Base-by-base conservation (phyloP, 2,797 vertebrate species). In the Pseudomugil tenellus region DNA sequence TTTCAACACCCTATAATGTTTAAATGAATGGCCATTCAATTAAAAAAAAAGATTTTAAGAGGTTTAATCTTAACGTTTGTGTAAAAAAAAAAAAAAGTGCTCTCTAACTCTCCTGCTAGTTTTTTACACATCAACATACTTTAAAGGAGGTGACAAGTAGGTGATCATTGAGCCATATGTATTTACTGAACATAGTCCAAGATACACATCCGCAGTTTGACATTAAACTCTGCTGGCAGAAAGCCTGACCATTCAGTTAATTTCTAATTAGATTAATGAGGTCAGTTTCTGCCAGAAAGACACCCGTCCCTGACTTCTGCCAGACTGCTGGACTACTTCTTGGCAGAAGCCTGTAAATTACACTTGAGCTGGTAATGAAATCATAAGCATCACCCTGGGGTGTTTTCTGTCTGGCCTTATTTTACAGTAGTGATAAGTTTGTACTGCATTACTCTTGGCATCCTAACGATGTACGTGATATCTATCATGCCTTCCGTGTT, bases 191-290 rank as follows among this genome's bases (percentile, higher is more conserved):
- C 16, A 17, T 37, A n/a, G 54, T 56, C 11, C n/a, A 35, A 66
- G 35, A 34, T 60, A n/a, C 16, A 53, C 55, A 65, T 23, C 67
- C 64, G 29, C 52, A 32, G 72, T 83, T 76, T 73, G 58, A 86
- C 70, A 52, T 63, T 68, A 75, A 81, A 71, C 60, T 66, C 54
- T 5, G 34, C 32, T 48, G 67, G 74, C 61, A 37, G 28, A n/a
- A 66, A 58, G 63, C 79, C 72, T 35, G 28, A 65, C 26, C 26
- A 19, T 78, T 84, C 57, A 28, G 65, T 60, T 72, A n/a, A 63
- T 69, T 76, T 67, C 51, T 81, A 67, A 84, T 86, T 77, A 55
- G 72, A 78, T 84, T 75, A 84, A 74, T 37, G 8, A 73, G 34
- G 41, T 53, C 66, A 13, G 31, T 63, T 55, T 69, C 63, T 69